phyloP scores from a whole-genome alignment of 2,113 vertebrate genomes.

The Physeter macrocephalus region DNA sequence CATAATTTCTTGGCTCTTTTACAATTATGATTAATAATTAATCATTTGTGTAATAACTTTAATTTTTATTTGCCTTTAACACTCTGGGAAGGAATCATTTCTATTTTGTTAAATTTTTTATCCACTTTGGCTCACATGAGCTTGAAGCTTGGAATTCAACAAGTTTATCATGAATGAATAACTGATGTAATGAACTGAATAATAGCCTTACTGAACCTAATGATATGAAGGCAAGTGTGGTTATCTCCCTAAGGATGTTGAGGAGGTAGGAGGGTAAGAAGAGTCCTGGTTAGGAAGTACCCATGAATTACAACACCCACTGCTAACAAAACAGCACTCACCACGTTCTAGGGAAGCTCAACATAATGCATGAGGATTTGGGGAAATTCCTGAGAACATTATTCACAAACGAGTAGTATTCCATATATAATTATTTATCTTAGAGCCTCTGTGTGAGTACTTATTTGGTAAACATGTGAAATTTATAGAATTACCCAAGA shows the following conservation, averaged over 20 bases:
- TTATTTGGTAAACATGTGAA: neutral
- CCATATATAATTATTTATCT: neutral
- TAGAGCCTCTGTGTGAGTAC: neutral
- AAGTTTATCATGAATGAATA: neutral
- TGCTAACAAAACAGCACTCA: neutral
- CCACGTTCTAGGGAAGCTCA: neutral
- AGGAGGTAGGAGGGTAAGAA: rapidly evolving
- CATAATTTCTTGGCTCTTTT: neutral
- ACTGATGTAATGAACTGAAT: neutral
- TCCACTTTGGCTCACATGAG: neutral
- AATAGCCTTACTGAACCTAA: neutral
- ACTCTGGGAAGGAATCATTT: neutral
- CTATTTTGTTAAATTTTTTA: neutral
- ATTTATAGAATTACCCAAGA: neutral
- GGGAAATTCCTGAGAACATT: neutral
- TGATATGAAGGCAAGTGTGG: neutral
- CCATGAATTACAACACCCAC: neutral
- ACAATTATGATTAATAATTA: neutral
- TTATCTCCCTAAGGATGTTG: neutral
- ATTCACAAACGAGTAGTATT: neutral
- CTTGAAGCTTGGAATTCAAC: neutral
- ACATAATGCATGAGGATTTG: neutral
- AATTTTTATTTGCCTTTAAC: neutral
- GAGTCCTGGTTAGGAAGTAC: neutral
- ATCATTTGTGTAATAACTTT: neutral